Percentiles rank a stretch among this genome's conserved stretches.
Conservation (phyloP, 2,797 vertebrate genomes). For the Malacoraja senta region DNA sequence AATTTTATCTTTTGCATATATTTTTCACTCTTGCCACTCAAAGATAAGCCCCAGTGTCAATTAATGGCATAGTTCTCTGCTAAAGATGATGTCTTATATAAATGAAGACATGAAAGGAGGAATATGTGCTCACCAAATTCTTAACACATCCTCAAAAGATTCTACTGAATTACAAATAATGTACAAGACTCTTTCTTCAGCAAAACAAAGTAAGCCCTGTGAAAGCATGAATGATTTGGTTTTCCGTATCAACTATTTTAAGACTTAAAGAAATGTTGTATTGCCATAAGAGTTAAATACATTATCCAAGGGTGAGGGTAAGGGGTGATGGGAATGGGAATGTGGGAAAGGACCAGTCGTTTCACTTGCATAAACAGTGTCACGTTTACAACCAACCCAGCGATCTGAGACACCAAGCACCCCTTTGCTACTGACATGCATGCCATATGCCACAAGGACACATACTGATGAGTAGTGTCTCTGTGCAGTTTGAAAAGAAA, state of each 20-base stretch:
- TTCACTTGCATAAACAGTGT: not conserved
- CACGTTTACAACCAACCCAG: not conserved
- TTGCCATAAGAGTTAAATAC: not conserved
- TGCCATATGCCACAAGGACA: not conserved
- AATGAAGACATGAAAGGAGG: not conserved
- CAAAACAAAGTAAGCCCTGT: not conserved
- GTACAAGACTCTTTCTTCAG: not conserved
- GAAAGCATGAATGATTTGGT: not conserved
- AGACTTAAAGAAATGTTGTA: not conserved
- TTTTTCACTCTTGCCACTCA: not conserved
- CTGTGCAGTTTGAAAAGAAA: slow-evolving; percentile 4
- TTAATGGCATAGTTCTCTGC: not conserved
- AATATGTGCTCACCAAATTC: not conserved
- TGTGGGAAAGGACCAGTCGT: not conserved
- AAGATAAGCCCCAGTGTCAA: not conserved
- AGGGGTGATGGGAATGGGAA: not conserved
- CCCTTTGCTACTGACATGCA: not conserved
- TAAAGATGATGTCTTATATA: not conserved
- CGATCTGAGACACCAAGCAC: too few species aligned
- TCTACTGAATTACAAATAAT: not conserved
- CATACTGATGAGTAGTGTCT: not conserved
- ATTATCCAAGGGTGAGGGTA: not conserved
- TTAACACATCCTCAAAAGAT: not conserved
- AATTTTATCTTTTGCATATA: not conserved
- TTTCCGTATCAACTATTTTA: not conserved